These are phyloP conservation scores for Caenorhabditis latens DNA, from an alignment of 1,140 invertebrate species.

Conservation along the genomic window DNA sequence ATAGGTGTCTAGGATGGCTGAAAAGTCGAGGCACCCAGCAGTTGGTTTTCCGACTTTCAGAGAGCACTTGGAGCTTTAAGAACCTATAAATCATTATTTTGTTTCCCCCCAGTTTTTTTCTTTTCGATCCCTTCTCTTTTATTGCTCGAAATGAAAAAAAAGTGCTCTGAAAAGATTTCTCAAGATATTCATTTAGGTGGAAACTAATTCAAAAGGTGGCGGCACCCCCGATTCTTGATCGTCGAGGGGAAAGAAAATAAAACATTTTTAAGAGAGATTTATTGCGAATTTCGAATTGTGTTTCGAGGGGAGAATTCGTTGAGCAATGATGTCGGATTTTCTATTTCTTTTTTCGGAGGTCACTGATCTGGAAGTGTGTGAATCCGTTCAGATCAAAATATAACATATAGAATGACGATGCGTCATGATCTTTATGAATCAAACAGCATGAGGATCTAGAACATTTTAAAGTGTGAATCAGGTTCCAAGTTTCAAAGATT, in stretches of 20 bases:
- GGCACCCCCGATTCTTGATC: constrained; percentile 10
- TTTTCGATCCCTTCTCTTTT: neutral
- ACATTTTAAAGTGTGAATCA: too few relatives aligned
- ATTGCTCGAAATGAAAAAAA: neutral
- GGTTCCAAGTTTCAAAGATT: too few relatives aligned
- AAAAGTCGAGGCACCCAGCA: neutral
- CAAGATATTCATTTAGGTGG: constrained; percentile 43
- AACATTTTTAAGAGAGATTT: constrained; percentile 37
- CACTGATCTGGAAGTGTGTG: constrained; percentile 51
- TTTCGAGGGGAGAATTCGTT: neutral
- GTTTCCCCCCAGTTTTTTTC: neutral
- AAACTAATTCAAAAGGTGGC: constrained; percentile 43
- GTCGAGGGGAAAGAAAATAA: neutral
- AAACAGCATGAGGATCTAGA: too few relatives aligned
- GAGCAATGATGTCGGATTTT: constrained; percentile 39
- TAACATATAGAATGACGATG: neutral
- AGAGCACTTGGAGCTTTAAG: neutral
- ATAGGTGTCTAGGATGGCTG: neutral
- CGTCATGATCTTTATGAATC: too few relatives aligned
- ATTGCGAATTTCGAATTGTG: neutral
- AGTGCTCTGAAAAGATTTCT: neutral
- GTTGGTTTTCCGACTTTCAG: neutral
- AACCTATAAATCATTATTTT: neutral
- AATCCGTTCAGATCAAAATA: constrained; percentile 13
- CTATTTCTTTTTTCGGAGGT: neutral